Evolutionary conservation across 2,888 invertebrate genomes (phyloP), one percentile per base, ranked within the genome.

Genomic region (Cheilosia impressa): DNA sequence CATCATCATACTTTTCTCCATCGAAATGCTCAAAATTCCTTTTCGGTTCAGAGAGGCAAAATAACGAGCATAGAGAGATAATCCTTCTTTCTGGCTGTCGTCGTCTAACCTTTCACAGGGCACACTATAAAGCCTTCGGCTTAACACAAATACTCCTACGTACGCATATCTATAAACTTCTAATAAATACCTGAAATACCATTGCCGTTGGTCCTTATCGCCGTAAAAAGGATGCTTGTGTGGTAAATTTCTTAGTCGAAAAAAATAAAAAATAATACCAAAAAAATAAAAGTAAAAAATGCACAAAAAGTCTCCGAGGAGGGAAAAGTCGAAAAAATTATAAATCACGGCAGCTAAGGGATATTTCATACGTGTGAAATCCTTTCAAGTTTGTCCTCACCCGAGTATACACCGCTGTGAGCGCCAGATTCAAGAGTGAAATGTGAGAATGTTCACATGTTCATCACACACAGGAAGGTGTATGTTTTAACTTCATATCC

Each of bases 401-500:
- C 43, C 19, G 15, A 5, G 27, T 43, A n/a, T 24, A 60, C 10
- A 19, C 10, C 10, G 47, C 31, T 47, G 27, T 34, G 45, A 34
- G 50, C 63, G 52, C 34, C 55, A 24, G 45, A 27, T 38, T 60
- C 17, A 10, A 47, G 66, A 84, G 66, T 85, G 84, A 85, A 85
- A 80, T 85, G 84, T 85, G 84, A 84, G 84, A 84, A 80, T 76
- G 75, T 76, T 76, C 80, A 84, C 75, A 84, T 84, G 80, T 84
- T 80, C 75, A 84, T 80, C 65, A 80, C 69, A 27, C 57, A 83
- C 24, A 53, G 13, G 10, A 13, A 52, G 24, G 24, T 45, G 24
- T 24, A 2, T 27, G 4, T 10, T 22, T 52, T 52, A 24, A 63
- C 47, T 50, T 24, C 38, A 4, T 41, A 38, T 45, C 19, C 17